phyloP scores from a whole-genome alignment of 2,113 vertebrate genomes.

The Cricetomys ansorgei region DNA sequence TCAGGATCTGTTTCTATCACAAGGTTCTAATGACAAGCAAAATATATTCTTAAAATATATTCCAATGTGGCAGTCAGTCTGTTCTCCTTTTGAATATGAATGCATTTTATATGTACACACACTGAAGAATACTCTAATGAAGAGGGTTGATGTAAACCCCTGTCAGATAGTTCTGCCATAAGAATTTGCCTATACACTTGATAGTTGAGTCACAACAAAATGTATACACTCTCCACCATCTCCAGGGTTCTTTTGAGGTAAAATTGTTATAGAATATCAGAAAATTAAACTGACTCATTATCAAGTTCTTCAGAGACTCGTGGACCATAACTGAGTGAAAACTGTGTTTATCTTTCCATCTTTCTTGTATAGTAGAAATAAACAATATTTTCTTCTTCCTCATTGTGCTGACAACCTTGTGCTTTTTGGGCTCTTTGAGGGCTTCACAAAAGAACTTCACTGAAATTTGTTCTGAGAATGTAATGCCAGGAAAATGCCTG shows the following conservation, averaged over 20 bases:
- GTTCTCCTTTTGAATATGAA: not conserved
- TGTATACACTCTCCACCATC: not conserved
- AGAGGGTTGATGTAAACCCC: not conserved
- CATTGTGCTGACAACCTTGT: not conserved
- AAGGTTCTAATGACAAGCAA: not conserved
- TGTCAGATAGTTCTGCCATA: not conserved
- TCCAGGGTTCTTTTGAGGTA: not conserved
- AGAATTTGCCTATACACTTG: not conserved
- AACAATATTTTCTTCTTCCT: not conserved
- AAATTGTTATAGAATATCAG: not conserved
- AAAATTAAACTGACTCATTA: constrained; percentile 17
- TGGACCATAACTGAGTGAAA: not conserved
- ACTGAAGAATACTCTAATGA: not conserved
- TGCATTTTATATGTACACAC: not conserved
- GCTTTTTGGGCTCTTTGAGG: constrained; percentile 23
- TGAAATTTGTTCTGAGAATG: constrained; percentile 39
- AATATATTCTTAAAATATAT: not conserved
- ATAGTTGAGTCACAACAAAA: not conserved
- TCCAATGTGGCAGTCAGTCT: not conserved
- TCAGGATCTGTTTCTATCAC: not conserved
- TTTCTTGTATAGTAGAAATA: constrained; percentile 17
- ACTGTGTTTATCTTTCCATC: not conserved
- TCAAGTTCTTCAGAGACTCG: not conserved
- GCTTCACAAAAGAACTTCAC: not conserved
- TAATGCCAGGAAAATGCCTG: constrained; percentile 37